These are phyloP conservation scores for Lasius fuliginosus DNA, from an alignment of 2,888 invertebrate genomes.

Conservation along the genomic window DNA sequence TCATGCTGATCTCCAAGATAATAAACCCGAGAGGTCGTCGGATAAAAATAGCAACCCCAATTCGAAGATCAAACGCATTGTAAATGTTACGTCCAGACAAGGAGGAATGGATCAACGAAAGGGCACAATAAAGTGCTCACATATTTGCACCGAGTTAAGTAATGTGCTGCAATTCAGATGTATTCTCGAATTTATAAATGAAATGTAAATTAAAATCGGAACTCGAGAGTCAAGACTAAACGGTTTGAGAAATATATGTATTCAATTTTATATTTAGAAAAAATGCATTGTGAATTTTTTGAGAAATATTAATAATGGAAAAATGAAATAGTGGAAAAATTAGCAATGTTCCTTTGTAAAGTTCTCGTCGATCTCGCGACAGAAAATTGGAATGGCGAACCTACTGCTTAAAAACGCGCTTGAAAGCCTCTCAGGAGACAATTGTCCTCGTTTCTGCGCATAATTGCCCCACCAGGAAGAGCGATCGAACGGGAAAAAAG, in stretches of 20 bases:
- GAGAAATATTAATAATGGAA: too few species aligned
- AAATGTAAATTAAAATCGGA: neutral
- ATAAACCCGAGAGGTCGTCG: neutral
- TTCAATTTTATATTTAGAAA: neutral
- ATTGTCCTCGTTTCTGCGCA: too few species aligned
- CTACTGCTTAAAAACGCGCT: too few species aligned
- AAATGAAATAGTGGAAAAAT: too few species aligned
- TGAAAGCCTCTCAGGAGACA: too few species aligned
- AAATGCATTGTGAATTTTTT: neutral
- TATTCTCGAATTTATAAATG: neutral
- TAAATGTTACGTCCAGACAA: neutral
- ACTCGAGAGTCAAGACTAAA: neutral
- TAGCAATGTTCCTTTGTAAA: too few species aligned
- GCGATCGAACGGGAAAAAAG: conserved; percentile 3
- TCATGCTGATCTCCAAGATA: neutral
- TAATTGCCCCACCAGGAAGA: conserved; percentile 17
- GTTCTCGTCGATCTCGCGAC: neutral
- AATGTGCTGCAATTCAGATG: neutral
- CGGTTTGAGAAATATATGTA: neutral
- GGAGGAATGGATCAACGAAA: too few species aligned
- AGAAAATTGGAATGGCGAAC: neutral
- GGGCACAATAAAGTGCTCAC: too few species aligned
- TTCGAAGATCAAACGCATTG: neutral
- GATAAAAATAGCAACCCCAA: neutral
- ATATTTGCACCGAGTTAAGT: too few species aligned